Conservation (phyloP, 2,113 vertebrate species). For the Scatophagus argus region DNA sequence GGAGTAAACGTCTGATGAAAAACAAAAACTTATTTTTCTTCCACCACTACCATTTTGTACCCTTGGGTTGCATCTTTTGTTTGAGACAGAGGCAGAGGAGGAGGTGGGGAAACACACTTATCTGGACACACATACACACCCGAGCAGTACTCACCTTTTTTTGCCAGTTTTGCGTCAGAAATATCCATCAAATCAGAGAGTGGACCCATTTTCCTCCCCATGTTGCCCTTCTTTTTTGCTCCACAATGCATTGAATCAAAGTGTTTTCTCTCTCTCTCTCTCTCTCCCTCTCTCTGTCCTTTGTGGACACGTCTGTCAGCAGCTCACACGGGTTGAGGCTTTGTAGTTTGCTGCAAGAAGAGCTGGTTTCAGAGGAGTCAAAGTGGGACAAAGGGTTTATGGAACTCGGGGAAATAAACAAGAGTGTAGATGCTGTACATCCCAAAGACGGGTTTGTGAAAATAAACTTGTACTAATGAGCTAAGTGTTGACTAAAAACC, state of each 20-base stretch:
- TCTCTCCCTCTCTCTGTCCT: constrained; percentile 32
- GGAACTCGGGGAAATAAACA: constrained; percentile 37
- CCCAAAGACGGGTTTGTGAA: constrained; percentile 3
- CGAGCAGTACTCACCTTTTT: constrained; percentile 52
- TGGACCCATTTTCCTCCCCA: constrained; percentile 28
- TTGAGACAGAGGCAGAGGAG: constrained; percentile 28
- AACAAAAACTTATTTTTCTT: constrained; percentile 24
- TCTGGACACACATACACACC: constrained; percentile 38
- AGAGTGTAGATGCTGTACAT: not conserved
- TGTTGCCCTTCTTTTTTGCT: constrained; percentile 26
- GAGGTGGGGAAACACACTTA: constrained; percentile 24
- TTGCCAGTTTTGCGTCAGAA: constrained; percentile 59
- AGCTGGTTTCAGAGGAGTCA: constrained; percentile 47
- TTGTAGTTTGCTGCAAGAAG: constrained; percentile 58
- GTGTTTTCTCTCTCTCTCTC: too few species aligned
- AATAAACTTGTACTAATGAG: constrained; percentile 24
- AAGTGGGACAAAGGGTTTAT: constrained; percentile 46
- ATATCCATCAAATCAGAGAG: constrained; percentile 64
- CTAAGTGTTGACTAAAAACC: constrained; percentile 7
- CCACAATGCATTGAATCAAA: constrained; percentile 39
- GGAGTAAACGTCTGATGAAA: constrained; percentile 27
- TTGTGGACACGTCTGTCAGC: constrained; percentile 59
- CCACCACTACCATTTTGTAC: constrained; percentile 32
- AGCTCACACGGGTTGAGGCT: constrained; percentile 40
- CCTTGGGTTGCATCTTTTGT: constrained; percentile 52